Evolutionary conservation across 2,113 vertebrate genomes (phyloP).

Genomic region (Oreochromis tanganicae): DNA sequence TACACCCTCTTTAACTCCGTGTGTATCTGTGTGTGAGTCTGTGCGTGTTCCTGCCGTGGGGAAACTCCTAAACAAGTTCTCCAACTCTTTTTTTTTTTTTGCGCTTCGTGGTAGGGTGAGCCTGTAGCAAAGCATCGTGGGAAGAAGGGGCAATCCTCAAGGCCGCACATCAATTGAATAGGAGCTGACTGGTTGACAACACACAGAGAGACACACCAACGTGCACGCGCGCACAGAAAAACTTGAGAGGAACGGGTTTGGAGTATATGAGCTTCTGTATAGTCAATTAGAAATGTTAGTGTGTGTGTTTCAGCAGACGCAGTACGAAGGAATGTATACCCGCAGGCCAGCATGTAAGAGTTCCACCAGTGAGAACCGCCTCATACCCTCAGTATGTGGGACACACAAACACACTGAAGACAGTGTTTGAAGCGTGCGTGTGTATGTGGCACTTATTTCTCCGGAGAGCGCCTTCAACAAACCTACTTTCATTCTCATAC

Average conservation of each 20-base stretch:
- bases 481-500: background rate
- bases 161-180: constrained; percentile 16
- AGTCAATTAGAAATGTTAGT: constrained; percentile 14
- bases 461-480: background rate
- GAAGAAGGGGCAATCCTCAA: constrained; percentile 9
- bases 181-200: constrained; percentile 10
- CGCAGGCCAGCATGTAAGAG: constrained; percentile 32
- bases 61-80: constrained; percentile 22
- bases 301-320: background rate
- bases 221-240: background rate
- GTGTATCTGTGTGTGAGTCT: background rate
- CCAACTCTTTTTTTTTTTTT: background rate
- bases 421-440: background rate
- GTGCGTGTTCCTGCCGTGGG: background rate
- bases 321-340: constrained; percentile 38
- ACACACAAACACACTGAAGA: constrained; percentile 17
- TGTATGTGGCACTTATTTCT: background rate
- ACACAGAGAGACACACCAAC: background rate
- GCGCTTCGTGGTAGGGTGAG: background rate
- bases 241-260: background rate
- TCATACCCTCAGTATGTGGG: constrained; percentile 18
- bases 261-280: background rate
- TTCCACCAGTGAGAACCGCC: constrained; percentile 21
- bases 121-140: constrained; percentile 3
- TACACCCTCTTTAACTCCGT: background rate